phyloP scores from a whole-genome alignment of 2,888 invertebrate species.

The Epsilonema sp. region DNA sequence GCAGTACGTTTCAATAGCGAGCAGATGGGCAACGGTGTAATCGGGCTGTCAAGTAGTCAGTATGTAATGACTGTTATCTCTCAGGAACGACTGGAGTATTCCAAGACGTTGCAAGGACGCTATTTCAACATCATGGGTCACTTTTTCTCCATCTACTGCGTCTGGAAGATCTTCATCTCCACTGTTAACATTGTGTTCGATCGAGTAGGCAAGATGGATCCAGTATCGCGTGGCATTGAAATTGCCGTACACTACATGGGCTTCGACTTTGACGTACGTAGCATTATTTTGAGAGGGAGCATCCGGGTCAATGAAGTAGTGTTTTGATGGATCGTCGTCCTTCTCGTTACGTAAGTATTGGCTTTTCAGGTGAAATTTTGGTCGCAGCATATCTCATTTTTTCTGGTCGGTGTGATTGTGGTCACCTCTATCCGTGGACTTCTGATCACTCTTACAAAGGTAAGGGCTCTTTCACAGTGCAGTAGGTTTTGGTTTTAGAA shows the following conservation, averaged over 20 bases:
- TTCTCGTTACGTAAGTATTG: too few relatives aligned
- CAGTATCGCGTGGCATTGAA: conserved; percentile 84
- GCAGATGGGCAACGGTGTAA: too few relatives aligned
- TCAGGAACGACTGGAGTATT: conserved; percentile 75
- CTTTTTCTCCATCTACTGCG: conserved; percentile 90
- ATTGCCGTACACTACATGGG: conserved; percentile 91
- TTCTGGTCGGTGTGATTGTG: conserved; percentile 87
- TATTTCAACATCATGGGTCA: conserved; percentile 96
- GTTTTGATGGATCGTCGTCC: too few relatives aligned
- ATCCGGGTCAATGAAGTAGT: too few relatives aligned
- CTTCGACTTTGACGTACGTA: conserved; percentile 56
- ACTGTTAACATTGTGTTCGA: conserved; percentile 79
- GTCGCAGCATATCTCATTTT: conserved; percentile 96
- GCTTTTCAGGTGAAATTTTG: conserved; percentile 62
- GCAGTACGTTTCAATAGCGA: too few relatives aligned
- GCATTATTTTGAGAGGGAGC: too few relatives aligned
- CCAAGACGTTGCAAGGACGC: conserved; percentile 82
- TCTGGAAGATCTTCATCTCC: conserved; percentile 90
- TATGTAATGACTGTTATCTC: conserved; percentile 11
- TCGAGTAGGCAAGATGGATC: conserved; percentile 91
- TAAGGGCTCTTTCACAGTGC: too few relatives aligned
- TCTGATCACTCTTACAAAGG: conserved; percentile 85
- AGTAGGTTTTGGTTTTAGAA: too few relatives aligned
- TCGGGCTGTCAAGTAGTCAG: not conserved
- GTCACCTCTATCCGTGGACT: conserved; percentile 90